Percentiles rank a stretch among this genome's conserved stretches.
These are phyloP conservation scores for Rhopalosiphum nymphaeae DNA, from an alignment of 2,888 invertebrate genomes.

Conservation along the genomic window DNA sequence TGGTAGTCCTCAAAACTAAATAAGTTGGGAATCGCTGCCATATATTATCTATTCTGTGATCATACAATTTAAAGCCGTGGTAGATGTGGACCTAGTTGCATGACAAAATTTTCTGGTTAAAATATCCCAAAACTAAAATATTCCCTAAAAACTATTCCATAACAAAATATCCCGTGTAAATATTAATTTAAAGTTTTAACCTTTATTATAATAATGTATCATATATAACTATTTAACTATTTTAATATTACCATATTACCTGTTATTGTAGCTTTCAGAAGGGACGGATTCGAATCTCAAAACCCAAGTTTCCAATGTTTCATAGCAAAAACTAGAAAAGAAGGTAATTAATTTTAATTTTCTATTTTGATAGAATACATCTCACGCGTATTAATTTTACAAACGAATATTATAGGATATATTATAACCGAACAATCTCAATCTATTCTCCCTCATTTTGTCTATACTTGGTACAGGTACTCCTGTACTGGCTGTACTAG, in stretches of 20 bases:
- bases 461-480: background rate
- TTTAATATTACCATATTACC: background rate
- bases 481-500: too few relatives aligned
- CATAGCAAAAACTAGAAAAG: slow-evolving; percentile 45
- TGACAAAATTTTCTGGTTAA: too few relatives aligned
- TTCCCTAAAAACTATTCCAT: too few relatives aligned
- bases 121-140: too few relatives aligned
- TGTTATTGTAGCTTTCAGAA: slow-evolving; percentile 35
- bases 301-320: slow-evolving; percentile 52
- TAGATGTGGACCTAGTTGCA: too few relatives aligned
- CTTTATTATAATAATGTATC: background rate
- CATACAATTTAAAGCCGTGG: too few relatives aligned
- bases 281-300: slow-evolving; percentile 55
- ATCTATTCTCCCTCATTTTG: background rate
- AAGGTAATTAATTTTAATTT: slow-evolving; percentile 16
- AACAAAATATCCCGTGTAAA: too few relatives aligned
- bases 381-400: background rate
- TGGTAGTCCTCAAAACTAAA: too few relatives aligned
- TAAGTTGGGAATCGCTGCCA: too few relatives aligned
- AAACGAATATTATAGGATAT: background rate
- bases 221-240: too few relatives aligned
- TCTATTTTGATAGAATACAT: background rate
- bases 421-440: background rate
- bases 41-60: too few relatives aligned
- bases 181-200: too few relatives aligned